Evolutionary conservation across 2,888 invertebrate genomes (phyloP).

Genomic region (Drosophila merina): DNA sequence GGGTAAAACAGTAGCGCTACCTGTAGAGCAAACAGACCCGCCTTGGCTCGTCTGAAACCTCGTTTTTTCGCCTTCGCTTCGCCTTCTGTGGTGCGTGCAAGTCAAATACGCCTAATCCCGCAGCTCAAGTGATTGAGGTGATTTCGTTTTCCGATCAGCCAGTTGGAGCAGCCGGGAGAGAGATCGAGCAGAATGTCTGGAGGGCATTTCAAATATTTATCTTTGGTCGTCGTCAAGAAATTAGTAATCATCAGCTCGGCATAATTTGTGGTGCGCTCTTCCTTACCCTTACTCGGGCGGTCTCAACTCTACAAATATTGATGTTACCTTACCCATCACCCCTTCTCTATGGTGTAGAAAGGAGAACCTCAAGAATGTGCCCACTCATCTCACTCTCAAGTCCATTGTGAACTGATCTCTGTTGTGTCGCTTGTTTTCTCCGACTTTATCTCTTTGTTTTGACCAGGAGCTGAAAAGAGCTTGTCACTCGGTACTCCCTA

Average conservation of each 20-base stretch:
- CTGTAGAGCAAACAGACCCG: slow-evolving; percentile 36
- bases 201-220: slow-evolving; percentile 78
- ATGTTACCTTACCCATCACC: slow-evolving; percentile 20
- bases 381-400: slow-evolving; percentile 49
- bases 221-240: slow-evolving; percentile 73
- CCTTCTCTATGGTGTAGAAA: slow-evolving; percentile 1
- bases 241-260: slow-evolving; percentile 68
- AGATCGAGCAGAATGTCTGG: slow-evolving; percentile 65
- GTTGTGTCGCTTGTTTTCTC: slow-evolving; percentile 16
- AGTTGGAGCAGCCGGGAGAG: slow-evolving; percentile 25
- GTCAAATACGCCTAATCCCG: slow-evolving; percentile 83
- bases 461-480: slow-evolving; percentile 46
- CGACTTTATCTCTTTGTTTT: slow-evolving; percentile 24
- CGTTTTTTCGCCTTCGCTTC: slow-evolving; percentile 52
- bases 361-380: slow-evolving; percentile 58
- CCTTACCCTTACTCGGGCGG: slow-evolving; percentile 1
- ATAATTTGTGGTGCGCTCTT: slow-evolving; percentile 45
- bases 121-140: slow-evolving; percentile 83
- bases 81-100: slow-evolving; percentile 78
- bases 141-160: slow-evolving; percentile 71
- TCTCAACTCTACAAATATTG: slow-evolving; percentile 40
- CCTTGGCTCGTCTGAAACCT: slow-evolving; percentile 7
- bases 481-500: slow-evolving; percentile 33
- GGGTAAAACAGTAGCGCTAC: slow-evolving; percentile 72
- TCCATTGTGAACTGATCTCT: slow-evolving; percentile 34